Evolutionary conservation across 2,113 vertebrate species (phyloP).

Genomic region (Conger conger): DNA sequence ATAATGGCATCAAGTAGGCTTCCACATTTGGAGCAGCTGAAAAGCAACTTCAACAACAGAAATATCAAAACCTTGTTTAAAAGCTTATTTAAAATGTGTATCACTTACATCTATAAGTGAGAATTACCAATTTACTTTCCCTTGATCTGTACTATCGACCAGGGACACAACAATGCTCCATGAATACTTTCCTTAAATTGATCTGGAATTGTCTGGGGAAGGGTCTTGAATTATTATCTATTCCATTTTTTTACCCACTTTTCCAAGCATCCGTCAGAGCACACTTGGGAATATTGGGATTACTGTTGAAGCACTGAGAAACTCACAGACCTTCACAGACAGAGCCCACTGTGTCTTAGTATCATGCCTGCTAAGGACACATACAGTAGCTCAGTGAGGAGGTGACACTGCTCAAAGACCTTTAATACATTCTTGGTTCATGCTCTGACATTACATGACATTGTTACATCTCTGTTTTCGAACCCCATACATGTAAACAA

Average conservation of each 20-base stretch:
- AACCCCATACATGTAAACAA: too few relatives aligned
- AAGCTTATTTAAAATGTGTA: too few relatives aligned
- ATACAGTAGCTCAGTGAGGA: background rate
- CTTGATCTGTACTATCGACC: background rate
- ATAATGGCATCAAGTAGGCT: background rate
- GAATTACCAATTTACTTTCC: background rate
- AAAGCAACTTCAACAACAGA: background rate
- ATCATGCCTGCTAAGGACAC: background rate
- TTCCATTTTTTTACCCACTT: background rate
- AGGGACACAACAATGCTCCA: background rate
- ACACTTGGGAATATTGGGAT: background rate
- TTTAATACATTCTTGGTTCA: too few relatives aligned
- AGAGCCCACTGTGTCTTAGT: background rate
- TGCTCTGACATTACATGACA: too few relatives aligned
- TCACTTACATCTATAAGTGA: background rate
- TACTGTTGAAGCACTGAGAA: background rate
- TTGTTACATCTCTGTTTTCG: too few relatives aligned
- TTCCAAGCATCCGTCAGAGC: background rate
- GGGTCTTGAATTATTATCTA: background rate
- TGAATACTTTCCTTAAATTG: slow-evolving; percentile 8
- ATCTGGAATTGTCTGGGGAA: background rate
- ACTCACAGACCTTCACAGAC: background rate
- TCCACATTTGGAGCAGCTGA: background rate
- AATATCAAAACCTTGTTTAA: background rate
- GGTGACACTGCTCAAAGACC: too few relatives aligned